Base-by-base conservation (phyloP, 1,140 invertebrate genomes). In the Trichogramma pretiosum region DNA sequence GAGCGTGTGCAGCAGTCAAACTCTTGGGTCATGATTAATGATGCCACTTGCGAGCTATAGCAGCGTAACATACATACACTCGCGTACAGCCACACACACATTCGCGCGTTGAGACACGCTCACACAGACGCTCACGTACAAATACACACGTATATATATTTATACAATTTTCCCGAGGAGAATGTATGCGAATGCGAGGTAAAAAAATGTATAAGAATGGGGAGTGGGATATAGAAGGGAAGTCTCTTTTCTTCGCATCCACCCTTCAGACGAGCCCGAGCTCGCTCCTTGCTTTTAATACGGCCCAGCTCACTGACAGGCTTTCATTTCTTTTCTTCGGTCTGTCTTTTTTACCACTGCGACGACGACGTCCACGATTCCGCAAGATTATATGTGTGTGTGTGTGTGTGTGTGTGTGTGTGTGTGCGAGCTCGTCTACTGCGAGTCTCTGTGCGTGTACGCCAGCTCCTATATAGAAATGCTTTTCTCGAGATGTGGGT, bases 21-120 rank as follows among this genome's bases (percentile, higher is more conserved):
- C 74, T 75, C 72, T 45, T 26, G 67, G 67, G 72, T n/a, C n/a
- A 75, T 77, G 75, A 78, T 78, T 78, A 78, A 77, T 78, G 76
- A 72, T 75, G n/a, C n/a, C n/a, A n/a, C n/a, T n/a, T 65, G 68
- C 68, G 70, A 65, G 65, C 59, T 58, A 55, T 59, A 63, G 57
- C 62, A 61, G 58, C 35, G 28, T 19, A 17, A 18, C 26, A n/a
- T n/a, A n/a, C n/a, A n/a, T n/a, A n/a, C n/a, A n/a, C n/a, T n/a
- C n/a, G n/a, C n/a, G n/a, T n/a, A n/a, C n/a, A n/a, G n/a, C n/a
- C n/a, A n/a, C n/a, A n/a, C n/a, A n/a, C n/a, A n/a, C n/a, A n/a
- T n/a, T n/a, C n/a, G n/a, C n/a, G n/a, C n/a, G n/a, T n/a, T n/a
- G n/a, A n/a, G n/a, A n/a, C n/a, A n/a, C n/a, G n/a, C n/a, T n/a